phyloP scores from a whole-genome alignment of 2,888 invertebrate species.

The Lasioglossum oenotherae region DNA sequence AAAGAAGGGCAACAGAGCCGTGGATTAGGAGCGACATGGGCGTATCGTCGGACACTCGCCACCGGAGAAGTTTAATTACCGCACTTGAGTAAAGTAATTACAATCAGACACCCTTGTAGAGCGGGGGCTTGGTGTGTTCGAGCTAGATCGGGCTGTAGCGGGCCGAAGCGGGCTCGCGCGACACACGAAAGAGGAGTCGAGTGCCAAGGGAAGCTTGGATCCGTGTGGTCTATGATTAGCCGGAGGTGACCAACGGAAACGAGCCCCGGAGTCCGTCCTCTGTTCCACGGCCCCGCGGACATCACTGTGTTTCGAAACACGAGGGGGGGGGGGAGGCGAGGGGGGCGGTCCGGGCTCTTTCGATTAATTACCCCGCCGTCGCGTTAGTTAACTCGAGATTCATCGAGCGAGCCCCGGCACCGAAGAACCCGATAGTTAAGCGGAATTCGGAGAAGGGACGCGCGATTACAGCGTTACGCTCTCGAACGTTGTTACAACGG shows the following conservation, averaged over 20 bases:
- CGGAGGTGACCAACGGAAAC: conserved; percentile 79
- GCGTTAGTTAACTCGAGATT: conserved; percentile 82
- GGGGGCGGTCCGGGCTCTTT: conserved; percentile 75
- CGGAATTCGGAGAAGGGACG: conserved; percentile 60
- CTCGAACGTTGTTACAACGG: conserved; percentile 8
- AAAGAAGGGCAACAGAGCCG: neutral
- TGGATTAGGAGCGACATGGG: conserved; percentile 30
- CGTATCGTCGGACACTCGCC: conserved; percentile 70
- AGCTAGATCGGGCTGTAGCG: conserved; percentile 19
- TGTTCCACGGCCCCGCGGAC: conserved; percentile 49
- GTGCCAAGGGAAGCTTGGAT: conserved; percentile 77
- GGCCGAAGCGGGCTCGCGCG: conserved; percentile 29
- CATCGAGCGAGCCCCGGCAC: conserved; percentile 69
- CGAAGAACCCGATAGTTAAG: conserved; percentile 75
- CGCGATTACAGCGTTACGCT: conserved; percentile 64
- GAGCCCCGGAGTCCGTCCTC: conserved; percentile 60
- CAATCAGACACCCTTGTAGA: conserved; percentile 83
- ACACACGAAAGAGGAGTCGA: conserved; percentile 76
- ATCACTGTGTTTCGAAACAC: conserved; percentile 23
- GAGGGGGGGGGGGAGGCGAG: neutral
- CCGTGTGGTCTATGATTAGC: conserved; percentile 83
- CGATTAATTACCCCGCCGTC: conserved; percentile 80
- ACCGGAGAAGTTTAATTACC: conserved; percentile 83
- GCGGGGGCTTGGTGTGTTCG: neutral
- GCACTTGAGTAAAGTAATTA: conserved; percentile 84